Percentiles rank a stretch among this genome's conserved stretches.
phyloP scores from a whole-genome alignment of 1,140 invertebrate genomes.

The Lethocerus indicus region DNA sequence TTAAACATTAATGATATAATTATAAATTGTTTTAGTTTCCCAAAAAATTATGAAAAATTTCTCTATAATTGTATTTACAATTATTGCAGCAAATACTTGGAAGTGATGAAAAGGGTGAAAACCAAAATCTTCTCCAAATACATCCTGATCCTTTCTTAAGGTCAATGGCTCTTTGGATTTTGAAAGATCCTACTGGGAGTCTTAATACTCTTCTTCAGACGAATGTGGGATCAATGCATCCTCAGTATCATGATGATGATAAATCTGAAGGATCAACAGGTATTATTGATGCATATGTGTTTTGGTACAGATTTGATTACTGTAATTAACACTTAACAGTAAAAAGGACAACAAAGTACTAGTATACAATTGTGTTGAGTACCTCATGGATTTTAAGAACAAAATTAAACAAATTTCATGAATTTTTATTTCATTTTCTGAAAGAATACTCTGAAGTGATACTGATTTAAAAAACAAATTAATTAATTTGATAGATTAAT shows the following conservation, averaged over 20 bases:
- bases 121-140: constrained; percentile 48
- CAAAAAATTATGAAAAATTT: not conserved
- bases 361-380: too few species aligned
- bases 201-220: constrained; percentile 76
- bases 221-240: constrained; percentile 62
- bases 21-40: not conserved
- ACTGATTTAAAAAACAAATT: too few species aligned
- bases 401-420: too few species aligned
- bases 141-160: constrained; percentile 93
- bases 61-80: not conserved
- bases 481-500: too few species aligned
- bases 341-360: too few species aligned
- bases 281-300: too few species aligned
- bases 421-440: too few species aligned
- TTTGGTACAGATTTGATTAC: too few species aligned
- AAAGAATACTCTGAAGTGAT: too few species aligned
- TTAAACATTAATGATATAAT: constrained; percentile 1
- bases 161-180: constrained; percentile 93
- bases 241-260: constrained; percentile 50
- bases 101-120: constrained; percentile 47
- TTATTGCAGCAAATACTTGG: constrained; percentile 24
- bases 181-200: constrained; percentile 81
- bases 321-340: too few species aligned
- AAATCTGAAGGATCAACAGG: constrained; percentile 26
- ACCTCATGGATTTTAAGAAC: too few species aligned